Evolutionary conservation across 2,797 vertebrate species (phyloP), one percentile per base, ranked within the genome.

Genomic region (Otus scops): DNA sequence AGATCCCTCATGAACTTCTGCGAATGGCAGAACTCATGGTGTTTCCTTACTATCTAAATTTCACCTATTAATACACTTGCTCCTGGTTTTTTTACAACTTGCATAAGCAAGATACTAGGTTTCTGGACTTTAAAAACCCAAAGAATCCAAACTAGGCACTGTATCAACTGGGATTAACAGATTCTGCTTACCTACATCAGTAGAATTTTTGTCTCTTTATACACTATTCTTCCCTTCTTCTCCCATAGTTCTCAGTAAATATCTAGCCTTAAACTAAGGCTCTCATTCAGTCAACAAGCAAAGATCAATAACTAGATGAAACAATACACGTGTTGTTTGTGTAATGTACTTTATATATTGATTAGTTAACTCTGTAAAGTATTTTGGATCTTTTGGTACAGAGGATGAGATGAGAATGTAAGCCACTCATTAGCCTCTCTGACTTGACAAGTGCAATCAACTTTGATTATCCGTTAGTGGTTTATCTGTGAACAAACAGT

Each of bases 221-320:
- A 32, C 12, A 41, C 20, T 65, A 16, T 79, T 73, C 0, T 2
- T 53, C 13, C 51, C 8, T 71, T 45, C 26, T 68, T 69, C 30
- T 86, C 34, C 41, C 28, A 16, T 15, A 50, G 43, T 47, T 77
- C 43, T 89, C n/a, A 64, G 13, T 41, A 74, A 90, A 51, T 71
- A 81, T 13, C 36, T 89, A 47, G 5, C 34, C 63, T 76, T 88
- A 54, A 57, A 73, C 63, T 69, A 34, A 64, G 65, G 26, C 13
- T 85, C 13, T 88, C 9, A 56, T 56, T 85, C 56, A 76, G 57
- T 81, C 45, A 95, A 71, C 57, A 67, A 63, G 18, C 30, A 85
- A 88, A 92, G 73, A 86, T 95, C 92, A 81, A 60, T 83, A 85
- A 76, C 41, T 24, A 61, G 59, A 92, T 75, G 30, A 87, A 93